These are phyloP conservation scores for Chaenocephalus aceratus DNA, from an alignment of 2,113 vertebrate species.

Conservation along the genomic window DNA sequence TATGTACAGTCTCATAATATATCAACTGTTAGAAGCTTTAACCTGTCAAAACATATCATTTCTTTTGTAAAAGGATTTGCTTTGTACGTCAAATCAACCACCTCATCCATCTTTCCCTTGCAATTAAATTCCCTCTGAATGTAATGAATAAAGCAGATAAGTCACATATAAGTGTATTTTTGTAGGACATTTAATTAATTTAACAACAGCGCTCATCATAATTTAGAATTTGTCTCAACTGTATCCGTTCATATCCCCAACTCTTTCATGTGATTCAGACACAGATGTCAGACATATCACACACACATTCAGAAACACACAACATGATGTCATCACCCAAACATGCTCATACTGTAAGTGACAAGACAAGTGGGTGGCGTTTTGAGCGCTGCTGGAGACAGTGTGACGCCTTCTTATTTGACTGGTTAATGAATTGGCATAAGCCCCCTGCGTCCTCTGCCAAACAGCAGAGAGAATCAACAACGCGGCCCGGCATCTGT, in stretches of 20 bases:
- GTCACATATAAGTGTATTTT: not conserved
- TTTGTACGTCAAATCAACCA: too few species aligned
- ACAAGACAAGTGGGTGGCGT: slow-evolving; percentile 64
- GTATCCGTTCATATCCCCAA: slow-evolving; percentile 1
- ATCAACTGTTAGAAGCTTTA: too few species aligned
- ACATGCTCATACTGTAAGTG: slow-evolving; percentile 51
- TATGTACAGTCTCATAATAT: too few species aligned
- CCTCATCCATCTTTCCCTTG: too few species aligned
- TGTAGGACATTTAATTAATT: too few species aligned
- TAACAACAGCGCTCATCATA: not conserved
- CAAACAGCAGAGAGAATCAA: slow-evolving; percentile 65
- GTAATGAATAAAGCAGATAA: too few species aligned
- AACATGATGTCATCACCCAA: slow-evolving; percentile 45
- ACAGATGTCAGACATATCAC: slow-evolving; percentile 17
- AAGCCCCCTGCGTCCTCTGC: slow-evolving; percentile 55
- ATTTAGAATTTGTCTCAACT: slow-evolving; percentile 11
- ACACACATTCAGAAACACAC: slow-evolving; percentile 23
- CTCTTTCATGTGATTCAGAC: slow-evolving; percentile 1
- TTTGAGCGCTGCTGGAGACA: slow-evolving; percentile 50
- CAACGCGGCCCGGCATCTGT: slow-evolving; percentile 74
- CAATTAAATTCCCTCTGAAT: too few species aligned
- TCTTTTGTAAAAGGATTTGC: too few species aligned
- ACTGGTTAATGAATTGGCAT: slow-evolving; percentile 76
- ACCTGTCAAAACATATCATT: too few species aligned
- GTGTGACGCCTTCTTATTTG: slow-evolving; percentile 65